phyloP scores from a whole-genome alignment of 2,888 invertebrate species.

The Zonitis immaculata region DNA sequence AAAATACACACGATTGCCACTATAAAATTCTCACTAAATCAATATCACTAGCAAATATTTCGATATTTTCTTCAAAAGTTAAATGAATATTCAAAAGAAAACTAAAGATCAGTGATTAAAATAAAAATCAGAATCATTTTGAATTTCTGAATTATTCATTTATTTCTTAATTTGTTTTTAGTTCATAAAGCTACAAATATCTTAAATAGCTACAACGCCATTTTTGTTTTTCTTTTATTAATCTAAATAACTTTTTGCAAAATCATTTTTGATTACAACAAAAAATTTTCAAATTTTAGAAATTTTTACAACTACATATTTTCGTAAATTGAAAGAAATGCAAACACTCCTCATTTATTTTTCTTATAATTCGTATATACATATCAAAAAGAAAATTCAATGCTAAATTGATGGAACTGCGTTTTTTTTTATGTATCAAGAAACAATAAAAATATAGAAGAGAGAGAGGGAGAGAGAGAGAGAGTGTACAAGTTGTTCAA shows the following conservation, averaged over 20 bases:
- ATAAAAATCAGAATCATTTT: too few relatives aligned
- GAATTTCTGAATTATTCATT: too few relatives aligned
- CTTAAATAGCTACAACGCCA: too few relatives aligned
- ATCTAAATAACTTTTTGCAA: background rate
- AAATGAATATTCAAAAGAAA: too few relatives aligned
- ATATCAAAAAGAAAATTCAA: constrained; percentile 10
- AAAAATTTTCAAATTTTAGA: constrained; percentile 2
- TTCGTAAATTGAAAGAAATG: constrained; percentile 10
- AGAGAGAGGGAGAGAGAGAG: background rate
- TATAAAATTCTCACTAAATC: too few relatives aligned
- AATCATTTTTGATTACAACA: constrained; percentile 1
- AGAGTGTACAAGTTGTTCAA: constrained; percentile 8
- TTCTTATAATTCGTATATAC: constrained; percentile 15
- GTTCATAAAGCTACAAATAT: too few relatives aligned
- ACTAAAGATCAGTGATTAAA: too few relatives aligned
- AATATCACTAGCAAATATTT: too few relatives aligned
- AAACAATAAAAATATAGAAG: background rate
- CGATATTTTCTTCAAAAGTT: too few relatives aligned
- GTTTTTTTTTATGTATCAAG: background rate
- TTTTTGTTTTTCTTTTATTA: too few relatives aligned
- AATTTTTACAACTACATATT: background rate
- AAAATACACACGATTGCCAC: background rate
- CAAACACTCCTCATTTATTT: constrained; percentile 26
- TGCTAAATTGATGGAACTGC: constrained; percentile 1
- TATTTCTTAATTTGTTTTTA: too few relatives aligned